Evolutionary conservation across 2,113 vertebrate species (phyloP).

Genomic region (Dermatemys mawii): DNA sequence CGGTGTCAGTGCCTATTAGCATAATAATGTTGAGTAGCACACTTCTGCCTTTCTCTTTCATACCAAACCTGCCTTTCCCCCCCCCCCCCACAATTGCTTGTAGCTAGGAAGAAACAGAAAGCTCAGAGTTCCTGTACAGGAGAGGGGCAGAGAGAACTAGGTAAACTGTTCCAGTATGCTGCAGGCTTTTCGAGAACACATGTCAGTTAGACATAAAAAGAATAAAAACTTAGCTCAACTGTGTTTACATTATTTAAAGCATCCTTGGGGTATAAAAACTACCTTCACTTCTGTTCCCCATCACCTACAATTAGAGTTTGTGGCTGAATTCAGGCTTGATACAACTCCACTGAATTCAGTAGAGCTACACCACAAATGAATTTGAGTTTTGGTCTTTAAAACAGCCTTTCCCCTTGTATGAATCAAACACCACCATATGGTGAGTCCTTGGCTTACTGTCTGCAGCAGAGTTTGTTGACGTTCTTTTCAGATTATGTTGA

Average conservation of each 20-base stretch:
- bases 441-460: conserved; percentile 58
- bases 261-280: conserved; percentile 37
- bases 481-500: conserved; percentile 40
- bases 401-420: conserved; percentile 43
- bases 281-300: conserved; percentile 17
- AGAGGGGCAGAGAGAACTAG: not conserved
- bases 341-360: conserved; percentile 19
- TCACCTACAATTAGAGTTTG: conserved; percentile 36
- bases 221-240: conserved; percentile 35
- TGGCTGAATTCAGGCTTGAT: conserved; percentile 54
- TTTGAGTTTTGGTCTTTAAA: conserved; percentile 43
- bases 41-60: not conserved
- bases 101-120: not conserved
- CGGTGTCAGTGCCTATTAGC: not conserved
- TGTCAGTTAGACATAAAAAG: conserved; percentile 58
- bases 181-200: conserved; percentile 59
- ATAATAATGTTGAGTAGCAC: not conserved
- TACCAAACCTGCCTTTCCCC: not conserved
- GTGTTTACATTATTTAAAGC: conserved; percentile 47
- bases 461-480: conserved; percentile 6
- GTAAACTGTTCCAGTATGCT: conserved; percentile 8
- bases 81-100: not conserved
- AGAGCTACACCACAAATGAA: conserved; percentile 8
- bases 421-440: conserved; percentile 67
- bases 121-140: not conserved